Base-by-base conservation (phyloP, 2,797 vertebrate genomes). In the Dallia pectoralis region DNA sequence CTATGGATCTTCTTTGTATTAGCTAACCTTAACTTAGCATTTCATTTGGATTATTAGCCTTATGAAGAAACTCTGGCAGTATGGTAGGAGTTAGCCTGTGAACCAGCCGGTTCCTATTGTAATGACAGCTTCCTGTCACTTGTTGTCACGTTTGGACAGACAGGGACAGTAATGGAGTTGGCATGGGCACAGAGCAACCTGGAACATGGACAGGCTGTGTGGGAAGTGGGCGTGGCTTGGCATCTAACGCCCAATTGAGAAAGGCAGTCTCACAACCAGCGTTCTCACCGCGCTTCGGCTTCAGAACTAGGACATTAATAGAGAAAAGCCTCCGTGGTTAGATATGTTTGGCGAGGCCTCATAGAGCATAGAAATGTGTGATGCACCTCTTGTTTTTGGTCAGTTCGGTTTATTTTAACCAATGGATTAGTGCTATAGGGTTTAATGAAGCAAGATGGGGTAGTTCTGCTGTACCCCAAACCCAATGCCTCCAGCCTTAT, bases 401-500 rank as follows among this genome's bases (percentile, higher is more conserved):
- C 63, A n/a, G n/a, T 72, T 86, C 36, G 76, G 77, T 85, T 47
- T 61, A 76, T 62, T 81, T 83, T 85, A 75, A 62, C 75, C 59
- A 74, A 70, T 30, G 81, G 77, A 81, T 82, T 82, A 82, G 85
- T 88, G 84, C 89, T 86, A 76, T 48, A 49, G 22, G 81, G 86
- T 87, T 79, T 82, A 71, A 78, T 81, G 85, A 89, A 87, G 47
- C 62, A 59, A 47, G 64, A 64, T 81, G 87, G 87, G 82, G 19
- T 82, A 79, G 69, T 71, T 44, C 74, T 78, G 71, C 74, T 82
- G 83, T 81, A 83, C 84, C 85, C 87, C 86, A 78, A 44, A 85
- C 86, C 87, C 86, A 76, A 88, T 84, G 86, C 90, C 91, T 90
- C 90, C 92, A 91, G 92, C 93, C 92, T 93, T 94, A 94, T 93